A percentile compares a stretch with the other conserved stretches of the same genome.
Evolutionary conservation across 2,888 invertebrate species (phyloP).

Genomic region (Teleogryllus oceanicus): DNA sequence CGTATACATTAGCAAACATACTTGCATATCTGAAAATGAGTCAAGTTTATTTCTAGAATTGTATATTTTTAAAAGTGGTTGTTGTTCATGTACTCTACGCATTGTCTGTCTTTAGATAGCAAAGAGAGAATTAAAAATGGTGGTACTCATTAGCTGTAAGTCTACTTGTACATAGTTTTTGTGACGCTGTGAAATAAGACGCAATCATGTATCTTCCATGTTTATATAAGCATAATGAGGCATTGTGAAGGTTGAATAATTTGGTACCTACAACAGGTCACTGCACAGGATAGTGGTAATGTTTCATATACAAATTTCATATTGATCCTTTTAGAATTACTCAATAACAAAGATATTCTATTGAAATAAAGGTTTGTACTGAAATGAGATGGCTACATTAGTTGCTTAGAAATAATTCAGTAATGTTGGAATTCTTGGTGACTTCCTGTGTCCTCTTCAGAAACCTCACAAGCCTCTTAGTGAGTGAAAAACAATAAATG

Average conservation of each 20-base stretch:
- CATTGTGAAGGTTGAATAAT: neutral
- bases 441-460: neutral
- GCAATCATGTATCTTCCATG: slow-evolving; percentile 18
- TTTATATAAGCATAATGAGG: neutral
- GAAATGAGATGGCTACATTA: neutral
- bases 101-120: neutral
- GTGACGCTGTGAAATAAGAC: slow-evolving; percentile 7
- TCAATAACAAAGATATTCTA: neutral
- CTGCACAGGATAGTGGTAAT: neutral
- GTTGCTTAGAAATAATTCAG: neutral
- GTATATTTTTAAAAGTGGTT: neutral
- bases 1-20: no score
- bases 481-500: neutral
- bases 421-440: neutral
- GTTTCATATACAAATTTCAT: neutral
- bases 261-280: neutral
- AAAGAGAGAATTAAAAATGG: neutral
- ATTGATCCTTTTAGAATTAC: neutral
- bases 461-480: neutral
- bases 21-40: neutral
- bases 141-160: neutral
- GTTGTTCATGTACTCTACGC: neutral
- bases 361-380: neutral
- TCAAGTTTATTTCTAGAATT: neutral
- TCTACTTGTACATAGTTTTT: slow-evolving; percentile 18